A percentile compares a stretch with the other conserved stretches of the same genome.
Conservation (phyloP, 2,797 vertebrate genomes). For the Sternarchorhynchus goeldii region DNA sequence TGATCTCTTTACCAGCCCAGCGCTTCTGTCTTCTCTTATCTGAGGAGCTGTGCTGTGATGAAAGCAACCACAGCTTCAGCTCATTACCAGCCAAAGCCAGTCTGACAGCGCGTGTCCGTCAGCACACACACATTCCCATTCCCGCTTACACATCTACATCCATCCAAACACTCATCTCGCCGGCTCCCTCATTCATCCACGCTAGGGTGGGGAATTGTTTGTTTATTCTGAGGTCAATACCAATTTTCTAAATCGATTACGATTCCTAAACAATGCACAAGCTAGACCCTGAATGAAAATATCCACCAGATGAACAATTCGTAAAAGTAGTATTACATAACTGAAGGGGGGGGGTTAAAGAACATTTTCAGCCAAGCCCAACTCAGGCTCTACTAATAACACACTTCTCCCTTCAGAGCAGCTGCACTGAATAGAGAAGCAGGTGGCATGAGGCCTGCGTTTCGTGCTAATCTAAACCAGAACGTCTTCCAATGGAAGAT, state of each 20-base stretch:
- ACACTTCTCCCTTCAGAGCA: too few relatives aligned
- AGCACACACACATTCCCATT: not conserved
- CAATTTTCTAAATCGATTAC: slow-evolving; percentile 10
- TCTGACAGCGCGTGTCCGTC: slow-evolving; percentile 26
- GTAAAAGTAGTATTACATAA: not conserved
- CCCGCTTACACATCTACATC: not conserved
- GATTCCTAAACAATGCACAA: not conserved
- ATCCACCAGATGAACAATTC: not conserved
- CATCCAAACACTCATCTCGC: slow-evolving; percentile 4
- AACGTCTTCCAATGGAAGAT: too few relatives aligned
- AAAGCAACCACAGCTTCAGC: slow-evolving; percentile 32
- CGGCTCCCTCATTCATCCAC: not conserved
- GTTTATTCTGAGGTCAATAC: slow-evolving; percentile 7
- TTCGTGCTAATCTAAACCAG: too few relatives aligned
- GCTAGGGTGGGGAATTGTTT: not conserved
- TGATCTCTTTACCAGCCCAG: slow-evolving; percentile 44
- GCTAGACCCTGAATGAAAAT: not conserved
- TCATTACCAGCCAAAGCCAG: slow-evolving; percentile 36
- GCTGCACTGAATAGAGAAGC: too few relatives aligned
- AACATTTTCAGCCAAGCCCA: not conserved
- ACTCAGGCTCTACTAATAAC: not conserved
- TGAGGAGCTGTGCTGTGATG: slow-evolving; percentile 27
- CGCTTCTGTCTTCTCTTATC: slow-evolving; percentile 50
- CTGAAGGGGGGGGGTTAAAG: not conserved
- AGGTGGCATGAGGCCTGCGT: too few relatives aligned